phyloP scores from a whole-genome alignment of 2,797 vertebrate species.

The Myotis findleyi region DNA sequence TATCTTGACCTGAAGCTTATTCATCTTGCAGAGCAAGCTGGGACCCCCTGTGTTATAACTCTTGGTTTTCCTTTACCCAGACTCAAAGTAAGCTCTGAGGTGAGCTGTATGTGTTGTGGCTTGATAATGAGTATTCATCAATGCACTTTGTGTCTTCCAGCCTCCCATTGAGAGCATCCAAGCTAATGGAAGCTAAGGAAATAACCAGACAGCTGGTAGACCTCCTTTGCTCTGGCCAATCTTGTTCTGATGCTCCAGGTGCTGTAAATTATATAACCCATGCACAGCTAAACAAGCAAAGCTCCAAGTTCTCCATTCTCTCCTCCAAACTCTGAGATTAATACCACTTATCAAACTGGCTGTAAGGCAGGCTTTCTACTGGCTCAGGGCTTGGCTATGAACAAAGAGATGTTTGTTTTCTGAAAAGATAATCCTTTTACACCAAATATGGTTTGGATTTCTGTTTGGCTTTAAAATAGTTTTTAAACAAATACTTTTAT shows the following conservation, averaged over 20 bases:
- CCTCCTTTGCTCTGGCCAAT: neutral
- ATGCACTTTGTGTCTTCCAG: neutral
- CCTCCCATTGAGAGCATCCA: neutral
- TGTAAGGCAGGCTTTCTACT: neutral
- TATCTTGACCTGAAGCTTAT: neutral
- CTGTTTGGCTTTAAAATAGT: neutral
- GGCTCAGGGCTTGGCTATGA: neutral
- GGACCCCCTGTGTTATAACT: neutral
- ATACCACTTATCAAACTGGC: neutral
- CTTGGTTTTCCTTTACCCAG: neutral
- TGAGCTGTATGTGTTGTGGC: neutral
- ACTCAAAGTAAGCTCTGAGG: neutral
- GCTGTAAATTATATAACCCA: neutral
- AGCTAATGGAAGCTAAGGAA: neutral
- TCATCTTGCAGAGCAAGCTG: neutral
- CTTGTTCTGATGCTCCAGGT: neutral
- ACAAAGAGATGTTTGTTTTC: slow-evolving; percentile 37
- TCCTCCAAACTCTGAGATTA: neutral
- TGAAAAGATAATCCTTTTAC: slow-evolving; percentile 33
- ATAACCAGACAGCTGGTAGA: neutral
- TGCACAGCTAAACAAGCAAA: neutral
- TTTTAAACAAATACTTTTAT: neutral
- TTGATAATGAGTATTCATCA: neutral
- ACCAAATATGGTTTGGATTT: neutral
- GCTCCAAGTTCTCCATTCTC: neutral